Conservation (phyloP, 2,888 invertebrate genomes). For the Dasysyrphus tricinctus region DNA sequence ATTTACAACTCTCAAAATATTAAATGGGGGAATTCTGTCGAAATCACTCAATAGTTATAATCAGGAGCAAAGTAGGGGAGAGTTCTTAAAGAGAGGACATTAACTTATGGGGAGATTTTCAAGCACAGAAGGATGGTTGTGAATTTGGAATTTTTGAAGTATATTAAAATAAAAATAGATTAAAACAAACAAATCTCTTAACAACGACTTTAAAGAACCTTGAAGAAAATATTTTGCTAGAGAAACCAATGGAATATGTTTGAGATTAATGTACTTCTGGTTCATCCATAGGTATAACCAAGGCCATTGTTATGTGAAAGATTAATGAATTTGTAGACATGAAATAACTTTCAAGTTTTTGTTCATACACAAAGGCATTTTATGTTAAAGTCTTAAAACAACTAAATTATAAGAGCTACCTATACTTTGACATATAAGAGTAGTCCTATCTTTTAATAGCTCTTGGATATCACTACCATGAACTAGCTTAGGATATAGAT, state of each 20-base stretch:
- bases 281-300: neutral
- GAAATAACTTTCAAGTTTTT: neutral
- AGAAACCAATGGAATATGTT: neutral
- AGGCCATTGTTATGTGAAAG: neutral
- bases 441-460: no score
- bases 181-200: neutral
- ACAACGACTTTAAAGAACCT: neutral
- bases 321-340: neutral
- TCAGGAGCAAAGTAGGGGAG: neutral
- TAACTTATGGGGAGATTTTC: neutral
- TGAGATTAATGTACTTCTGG: neutral
- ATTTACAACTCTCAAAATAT: neutral
- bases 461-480: neutral
- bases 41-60: constrained; percentile 9
- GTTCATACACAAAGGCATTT: neutral
- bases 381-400: neutral
- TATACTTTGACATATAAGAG: no score
- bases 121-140: neutral
- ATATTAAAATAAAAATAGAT: neutral
- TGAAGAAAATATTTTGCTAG: neutral
- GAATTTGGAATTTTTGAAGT: neutral
- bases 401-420: no score
- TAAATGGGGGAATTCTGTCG: constrained; percentile 2
- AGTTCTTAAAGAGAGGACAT: constrained; percentile 1
- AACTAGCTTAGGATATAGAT: neutral